phyloP scores from a whole-genome alignment of 2,888 invertebrate species.

The Chalcosyrphus nemorum region DNA sequence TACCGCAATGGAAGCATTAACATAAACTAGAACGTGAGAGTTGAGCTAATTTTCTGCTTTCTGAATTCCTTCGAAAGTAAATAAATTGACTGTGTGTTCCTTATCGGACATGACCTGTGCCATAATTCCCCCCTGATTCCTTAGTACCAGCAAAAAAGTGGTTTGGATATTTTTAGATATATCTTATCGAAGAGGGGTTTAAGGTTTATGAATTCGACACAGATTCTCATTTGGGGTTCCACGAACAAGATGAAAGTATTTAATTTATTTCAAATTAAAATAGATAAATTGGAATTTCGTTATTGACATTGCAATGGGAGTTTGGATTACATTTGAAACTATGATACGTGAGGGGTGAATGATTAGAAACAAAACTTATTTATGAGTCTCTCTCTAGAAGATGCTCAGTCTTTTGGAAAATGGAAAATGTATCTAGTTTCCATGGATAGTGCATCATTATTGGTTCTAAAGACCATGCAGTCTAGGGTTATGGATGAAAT shows the following conservation, averaged over 20 bases:
- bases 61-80: constrained; percentile 28
- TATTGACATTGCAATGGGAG: background rate
- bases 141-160: background rate
- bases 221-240: background rate
- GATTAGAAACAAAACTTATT: background rate
- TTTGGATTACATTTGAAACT: background rate
- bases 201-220: constrained; percentile 19
- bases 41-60: constrained; percentile 67
- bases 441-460: background rate
- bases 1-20: constrained; percentile 30
- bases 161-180: background rate
- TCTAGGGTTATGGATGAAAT: background rate
- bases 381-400: background rate
- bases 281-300: constrained; percentile 22
- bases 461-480: background rate
- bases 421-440: background rate
- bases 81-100: constrained; percentile 38
- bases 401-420: background rate
- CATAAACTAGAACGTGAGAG: constrained; percentile 61
- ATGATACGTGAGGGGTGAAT: background rate
- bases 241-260: background rate
- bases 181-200: background rate
- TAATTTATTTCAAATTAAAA: constrained; percentile 45
- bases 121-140: background rate
- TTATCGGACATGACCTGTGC: constrained; percentile 35